A percentile compares a stretch with the other conserved stretches of the same genome.
Conservation (phyloP, 1,140 invertebrate species). For the Bilobella aurantiaca region DNA sequence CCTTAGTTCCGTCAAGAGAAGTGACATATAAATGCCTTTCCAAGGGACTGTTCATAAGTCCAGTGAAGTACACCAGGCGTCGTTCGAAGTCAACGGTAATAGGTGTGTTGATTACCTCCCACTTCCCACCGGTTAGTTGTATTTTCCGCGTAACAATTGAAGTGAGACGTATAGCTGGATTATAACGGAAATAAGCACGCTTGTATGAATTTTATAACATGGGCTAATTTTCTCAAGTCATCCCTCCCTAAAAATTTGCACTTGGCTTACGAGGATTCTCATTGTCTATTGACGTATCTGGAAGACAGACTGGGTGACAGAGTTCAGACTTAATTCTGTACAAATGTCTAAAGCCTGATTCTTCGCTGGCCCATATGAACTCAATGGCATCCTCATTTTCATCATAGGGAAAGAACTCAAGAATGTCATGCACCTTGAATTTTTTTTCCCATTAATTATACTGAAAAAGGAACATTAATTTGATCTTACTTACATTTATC, state of each 20-base stretch:
- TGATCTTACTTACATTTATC: slow-evolving; percentile 28
- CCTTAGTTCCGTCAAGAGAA: slow-evolving; percentile 22
- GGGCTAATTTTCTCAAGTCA: too few relatives aligned
- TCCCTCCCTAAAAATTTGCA: too few relatives aligned
- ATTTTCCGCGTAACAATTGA: slow-evolving; percentile 25
- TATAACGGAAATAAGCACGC: not conserved
- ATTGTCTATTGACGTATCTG: too few relatives aligned
- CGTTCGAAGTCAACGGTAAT: slow-evolving; percentile 36
- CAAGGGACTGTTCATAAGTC: slow-evolving; percentile 37
- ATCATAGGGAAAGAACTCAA: slow-evolving; percentile 65
- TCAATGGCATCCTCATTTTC: slow-evolving; percentile 47
- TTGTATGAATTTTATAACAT: too few relatives aligned
- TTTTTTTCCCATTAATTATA: not conserved
- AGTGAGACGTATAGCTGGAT: slow-evolving; percentile 12
- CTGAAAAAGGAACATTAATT: slow-evolving; percentile 14
- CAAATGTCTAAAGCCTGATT: slow-evolving; percentile 80
- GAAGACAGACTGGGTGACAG: slow-evolving; percentile 10
- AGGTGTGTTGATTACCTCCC: slow-evolving; percentile 38
- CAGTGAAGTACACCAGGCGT: slow-evolving; percentile 39
- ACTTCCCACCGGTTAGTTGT: slow-evolving; percentile 37
- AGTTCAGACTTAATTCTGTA: slow-evolving; percentile 55
- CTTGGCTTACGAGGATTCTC: too few relatives aligned
- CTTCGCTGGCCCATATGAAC: slow-evolving; percentile 88
- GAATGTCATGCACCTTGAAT: slow-evolving; percentile 59
- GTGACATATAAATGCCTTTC: slow-evolving; percentile 40